These are phyloP conservation scores for Cariama cristata DNA, from an alignment of 2,113 vertebrate species.

Conservation along the genomic window DNA sequence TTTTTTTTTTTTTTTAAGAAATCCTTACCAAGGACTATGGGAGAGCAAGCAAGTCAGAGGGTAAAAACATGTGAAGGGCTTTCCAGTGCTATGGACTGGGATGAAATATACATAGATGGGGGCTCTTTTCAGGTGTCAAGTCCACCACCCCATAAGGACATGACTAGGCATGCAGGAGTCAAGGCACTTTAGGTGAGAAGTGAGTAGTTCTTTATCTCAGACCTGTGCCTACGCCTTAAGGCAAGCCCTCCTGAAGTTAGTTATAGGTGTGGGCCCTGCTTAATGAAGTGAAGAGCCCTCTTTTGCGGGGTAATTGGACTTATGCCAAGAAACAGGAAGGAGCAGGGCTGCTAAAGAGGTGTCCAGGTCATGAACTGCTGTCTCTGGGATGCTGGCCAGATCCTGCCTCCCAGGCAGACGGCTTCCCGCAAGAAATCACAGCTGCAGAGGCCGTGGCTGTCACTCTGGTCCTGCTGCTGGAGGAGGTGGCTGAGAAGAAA, in stretches of 20 bases:
- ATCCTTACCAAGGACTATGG: accelerated
- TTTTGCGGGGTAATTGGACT: not conserved
- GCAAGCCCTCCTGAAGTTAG: no score
- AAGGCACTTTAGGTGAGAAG: accelerated
- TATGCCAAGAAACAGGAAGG: accelerated
- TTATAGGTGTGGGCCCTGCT: not conserved
- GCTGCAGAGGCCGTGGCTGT: not conserved
- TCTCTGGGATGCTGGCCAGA: not conserved
- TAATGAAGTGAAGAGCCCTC: not conserved
- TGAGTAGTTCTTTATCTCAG: not conserved
- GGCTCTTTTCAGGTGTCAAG: accelerated
- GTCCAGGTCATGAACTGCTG: not conserved
- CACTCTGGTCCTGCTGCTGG: not conserved
- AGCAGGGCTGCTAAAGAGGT: not conserved
- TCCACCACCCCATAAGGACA: accelerated
- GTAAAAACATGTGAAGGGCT: not conserved
- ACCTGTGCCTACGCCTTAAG: not conserved
- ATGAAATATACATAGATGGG: accelerated
- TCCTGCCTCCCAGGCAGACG: not conserved
- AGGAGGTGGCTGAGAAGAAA: not conserved
- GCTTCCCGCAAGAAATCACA: not conserved
- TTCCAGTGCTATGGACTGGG: not conserved
- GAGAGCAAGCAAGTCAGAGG: no score
- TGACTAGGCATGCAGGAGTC: not conserved
- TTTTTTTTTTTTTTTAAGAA: not conserved